A percentile compares a stretch with the other conserved stretches of the same genome.
Evolutionary conservation across 2,113 vertebrate species (phyloP).

Genomic region (Antechinus flavipes): DNA sequence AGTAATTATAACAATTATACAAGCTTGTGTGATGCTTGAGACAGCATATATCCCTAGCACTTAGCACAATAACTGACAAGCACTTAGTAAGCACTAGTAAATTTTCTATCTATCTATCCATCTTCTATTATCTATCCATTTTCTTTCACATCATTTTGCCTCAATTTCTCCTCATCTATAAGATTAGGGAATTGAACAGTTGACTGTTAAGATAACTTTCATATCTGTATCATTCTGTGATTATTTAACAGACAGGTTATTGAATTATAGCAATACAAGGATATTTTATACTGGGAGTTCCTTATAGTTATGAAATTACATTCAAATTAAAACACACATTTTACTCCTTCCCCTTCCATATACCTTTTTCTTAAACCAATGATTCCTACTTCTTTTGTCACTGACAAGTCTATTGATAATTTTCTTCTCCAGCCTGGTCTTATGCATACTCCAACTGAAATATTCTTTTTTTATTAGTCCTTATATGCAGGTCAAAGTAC

Average conservation of each 20-base stretch:
- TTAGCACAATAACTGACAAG: background rate
- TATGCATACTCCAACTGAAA: background rate
- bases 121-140: too few species aligned
- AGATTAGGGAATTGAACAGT: too few species aligned
- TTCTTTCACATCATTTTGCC: too few species aligned
- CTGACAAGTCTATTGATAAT: background rate
- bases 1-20: background rate
- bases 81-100: background rate
- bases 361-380: background rate
- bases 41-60: background rate
- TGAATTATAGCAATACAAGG: background rate
- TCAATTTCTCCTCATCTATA: too few species aligned
- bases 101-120: background rate
- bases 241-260: background rate
- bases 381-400: background rate
- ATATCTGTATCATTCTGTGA: background rate
- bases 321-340: background rate
- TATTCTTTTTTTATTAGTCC: conserved; percentile 32
- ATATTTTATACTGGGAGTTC: background rate
- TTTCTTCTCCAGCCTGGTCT: background rate
- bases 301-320: background rate
- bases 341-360: background rate
- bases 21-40: too few species aligned
- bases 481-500: conserved; percentile 45
- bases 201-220: background rate